phyloP scores from a whole-genome alignment of 2,888 invertebrate species.

The Drosophila peninsularis region DNA sequence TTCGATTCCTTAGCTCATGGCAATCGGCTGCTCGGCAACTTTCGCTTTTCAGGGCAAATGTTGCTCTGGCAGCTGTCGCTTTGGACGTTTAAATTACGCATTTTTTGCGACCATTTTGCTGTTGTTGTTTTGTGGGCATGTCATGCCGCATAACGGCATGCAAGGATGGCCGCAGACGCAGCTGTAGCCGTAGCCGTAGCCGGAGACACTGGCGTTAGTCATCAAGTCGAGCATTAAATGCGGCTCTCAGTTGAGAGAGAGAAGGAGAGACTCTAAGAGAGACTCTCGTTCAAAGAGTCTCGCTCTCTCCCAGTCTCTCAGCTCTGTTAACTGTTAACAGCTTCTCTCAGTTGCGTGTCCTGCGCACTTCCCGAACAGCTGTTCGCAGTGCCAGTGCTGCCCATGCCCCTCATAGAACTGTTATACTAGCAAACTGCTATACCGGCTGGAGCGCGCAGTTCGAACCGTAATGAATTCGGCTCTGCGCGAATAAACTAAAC shows the following conservation, averaged over 20 bases:
- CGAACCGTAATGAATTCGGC: slow-evolving; percentile 4
- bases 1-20: slow-evolving; percentile 23
- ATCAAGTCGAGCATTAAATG: slow-evolving; percentile 29
- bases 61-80: background rate
- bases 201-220: slow-evolving; percentile 55
- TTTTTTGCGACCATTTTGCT: slow-evolving; percentile 15
- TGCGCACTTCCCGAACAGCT: slow-evolving; percentile 58
- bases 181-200: slow-evolving; percentile 25
- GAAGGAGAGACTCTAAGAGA: no score
- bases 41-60: slow-evolving; percentile 18
- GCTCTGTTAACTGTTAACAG: slow-evolving; percentile 5
- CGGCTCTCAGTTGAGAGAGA: background rate
- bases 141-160: slow-evolving; percentile 26
- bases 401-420: slow-evolving; percentile 4
- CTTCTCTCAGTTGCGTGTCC: slow-evolving; percentile 41
- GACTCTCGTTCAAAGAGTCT: background rate
- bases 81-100: background rate
- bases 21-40: background rate
- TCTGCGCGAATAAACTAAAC: background rate
- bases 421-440: slow-evolving; percentile 52
- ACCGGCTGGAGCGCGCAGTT: slow-evolving; percentile 37
- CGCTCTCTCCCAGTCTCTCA: background rate
- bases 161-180: slow-evolving; percentile 15
- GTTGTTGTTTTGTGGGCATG: slow-evolving; percentile 19
- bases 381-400: slow-evolving; percentile 20